Conservation (phyloP, 2,888 invertebrate genomes). For the Anorthoa munda region DNA sequence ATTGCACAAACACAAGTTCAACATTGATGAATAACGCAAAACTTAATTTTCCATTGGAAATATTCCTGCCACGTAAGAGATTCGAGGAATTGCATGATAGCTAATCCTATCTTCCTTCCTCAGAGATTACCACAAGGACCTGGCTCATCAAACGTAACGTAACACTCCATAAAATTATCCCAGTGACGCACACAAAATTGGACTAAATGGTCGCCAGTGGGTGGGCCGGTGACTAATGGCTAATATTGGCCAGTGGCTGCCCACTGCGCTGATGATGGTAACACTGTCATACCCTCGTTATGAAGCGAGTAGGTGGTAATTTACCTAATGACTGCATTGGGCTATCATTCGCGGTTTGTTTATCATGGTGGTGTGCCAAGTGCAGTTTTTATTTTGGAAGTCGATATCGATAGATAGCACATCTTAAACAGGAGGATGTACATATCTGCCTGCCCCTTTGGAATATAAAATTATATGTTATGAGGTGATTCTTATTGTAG, state of each 20-base stretch:
- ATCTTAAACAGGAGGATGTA: not conserved
- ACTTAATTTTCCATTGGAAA: too few species aligned
- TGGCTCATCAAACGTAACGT: slow-evolving; percentile 32
- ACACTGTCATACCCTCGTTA: slow-evolving; percentile 61
- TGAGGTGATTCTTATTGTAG: too few species aligned
- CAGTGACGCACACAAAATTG: slow-evolving; percentile 71
- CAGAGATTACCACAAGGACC: not conserved
- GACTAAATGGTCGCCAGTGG: slow-evolving; percentile 67
- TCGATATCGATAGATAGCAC: not conserved
- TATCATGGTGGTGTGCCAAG: not conserved
- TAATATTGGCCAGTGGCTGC: slow-evolving; percentile 39
- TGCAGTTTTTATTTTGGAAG: not conserved
- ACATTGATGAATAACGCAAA: too few species aligned
- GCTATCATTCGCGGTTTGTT: slow-evolving; percentile 5
- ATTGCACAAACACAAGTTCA: too few species aligned
- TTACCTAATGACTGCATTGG: slow-evolving; percentile 31
- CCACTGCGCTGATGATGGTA: slow-evolving; percentile 43
- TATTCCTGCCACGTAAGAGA: too few species aligned
- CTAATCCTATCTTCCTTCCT: not conserved
- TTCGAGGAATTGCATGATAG: too few species aligned
- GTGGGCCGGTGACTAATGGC: slow-evolving; percentile 60
- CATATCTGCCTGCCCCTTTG: not conserved
- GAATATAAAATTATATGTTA: too few species aligned
- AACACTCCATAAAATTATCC: slow-evolving; percentile 57
- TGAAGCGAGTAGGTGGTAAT: slow-evolving; percentile 51